These are phyloP conservation scores for Achlya flavicornis DNA, from an alignment of 2,888 invertebrate genomes.

Conservation along the genomic window DNA sequence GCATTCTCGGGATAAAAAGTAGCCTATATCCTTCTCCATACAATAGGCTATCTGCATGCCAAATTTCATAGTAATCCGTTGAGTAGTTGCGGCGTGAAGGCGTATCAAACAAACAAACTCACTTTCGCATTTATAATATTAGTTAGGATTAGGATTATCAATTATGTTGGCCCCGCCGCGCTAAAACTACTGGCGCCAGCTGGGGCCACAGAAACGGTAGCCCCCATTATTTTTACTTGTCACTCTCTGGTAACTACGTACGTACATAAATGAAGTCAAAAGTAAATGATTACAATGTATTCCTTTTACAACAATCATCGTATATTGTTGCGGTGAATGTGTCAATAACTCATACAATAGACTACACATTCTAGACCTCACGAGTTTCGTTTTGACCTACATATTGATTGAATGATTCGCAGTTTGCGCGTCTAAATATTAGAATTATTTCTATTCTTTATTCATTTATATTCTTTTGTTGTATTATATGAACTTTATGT, in stretches of 20 bases:
- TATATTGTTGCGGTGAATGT: not conserved
- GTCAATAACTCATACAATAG: not conserved
- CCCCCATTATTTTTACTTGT: no score
- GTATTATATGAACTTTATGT: not conserved
- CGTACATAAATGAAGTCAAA: not conserved
- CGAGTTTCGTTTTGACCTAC: constrained; percentile 9
- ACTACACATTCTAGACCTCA: not conserved
- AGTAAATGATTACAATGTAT: not conserved
- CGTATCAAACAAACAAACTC: no score
- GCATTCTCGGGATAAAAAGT: no score
- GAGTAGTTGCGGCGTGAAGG: no score
- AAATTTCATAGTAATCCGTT: no score
- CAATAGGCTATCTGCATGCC: no score
- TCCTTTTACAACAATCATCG: not conserved
- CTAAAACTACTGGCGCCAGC: no score
- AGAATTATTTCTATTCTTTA: constrained; percentile 3
- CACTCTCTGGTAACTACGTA: not conserved
- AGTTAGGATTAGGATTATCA: no score
- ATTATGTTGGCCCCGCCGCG: no score
- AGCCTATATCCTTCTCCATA: no score
- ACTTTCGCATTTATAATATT: no score
- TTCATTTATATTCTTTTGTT: not conserved
- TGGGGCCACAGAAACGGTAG: no score
- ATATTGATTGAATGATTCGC: constrained; percentile 13
- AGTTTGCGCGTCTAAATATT: constrained; percentile 1